Conservation (phyloP, 2,888 invertebrate species). For the Harpalus rubripes region DNA sequence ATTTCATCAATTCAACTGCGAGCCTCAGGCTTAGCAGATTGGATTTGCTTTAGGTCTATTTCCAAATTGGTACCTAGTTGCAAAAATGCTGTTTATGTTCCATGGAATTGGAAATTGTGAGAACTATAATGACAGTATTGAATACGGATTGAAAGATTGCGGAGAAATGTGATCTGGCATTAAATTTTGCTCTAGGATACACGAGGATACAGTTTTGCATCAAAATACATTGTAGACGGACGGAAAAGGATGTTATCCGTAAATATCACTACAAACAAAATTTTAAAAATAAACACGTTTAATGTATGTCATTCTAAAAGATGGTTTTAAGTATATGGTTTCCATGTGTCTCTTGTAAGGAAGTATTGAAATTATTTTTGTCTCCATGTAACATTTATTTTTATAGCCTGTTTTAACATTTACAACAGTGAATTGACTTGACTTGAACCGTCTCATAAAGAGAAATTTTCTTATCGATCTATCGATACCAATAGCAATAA, state of each 20-base stretch:
- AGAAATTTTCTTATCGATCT: too few relatives aligned
- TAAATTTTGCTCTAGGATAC: not conserved
- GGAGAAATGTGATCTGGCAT: not conserved
- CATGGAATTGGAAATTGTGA: constrained; percentile 27
- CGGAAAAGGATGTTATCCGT: not conserved
- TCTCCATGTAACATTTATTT: too few relatives aligned
- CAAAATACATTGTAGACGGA: not conserved
- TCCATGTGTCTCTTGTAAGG: too few relatives aligned
- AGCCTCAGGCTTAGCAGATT: constrained; percentile 9
- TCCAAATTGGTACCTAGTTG: constrained; percentile 24
- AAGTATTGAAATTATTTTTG: too few relatives aligned
- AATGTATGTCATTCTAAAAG: too few relatives aligned
- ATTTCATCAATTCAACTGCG: constrained; percentile 29
- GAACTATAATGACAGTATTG: constrained; percentile 2
- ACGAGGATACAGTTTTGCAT: not conserved
- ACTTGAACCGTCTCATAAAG: too few relatives aligned
- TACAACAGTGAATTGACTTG: too few relatives aligned
- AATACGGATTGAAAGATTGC: not conserved
- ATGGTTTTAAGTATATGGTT: too few relatives aligned
- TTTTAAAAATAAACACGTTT: not conserved
- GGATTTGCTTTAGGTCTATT: not conserved
- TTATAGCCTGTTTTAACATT: too few relatives aligned
- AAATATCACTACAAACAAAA: not conserved
- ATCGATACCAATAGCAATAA: too few relatives aligned
- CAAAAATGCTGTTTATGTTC: constrained; percentile 12